Conservation (phyloP, 1,140 invertebrate genomes). For the Aphelinus certus region DNA sequence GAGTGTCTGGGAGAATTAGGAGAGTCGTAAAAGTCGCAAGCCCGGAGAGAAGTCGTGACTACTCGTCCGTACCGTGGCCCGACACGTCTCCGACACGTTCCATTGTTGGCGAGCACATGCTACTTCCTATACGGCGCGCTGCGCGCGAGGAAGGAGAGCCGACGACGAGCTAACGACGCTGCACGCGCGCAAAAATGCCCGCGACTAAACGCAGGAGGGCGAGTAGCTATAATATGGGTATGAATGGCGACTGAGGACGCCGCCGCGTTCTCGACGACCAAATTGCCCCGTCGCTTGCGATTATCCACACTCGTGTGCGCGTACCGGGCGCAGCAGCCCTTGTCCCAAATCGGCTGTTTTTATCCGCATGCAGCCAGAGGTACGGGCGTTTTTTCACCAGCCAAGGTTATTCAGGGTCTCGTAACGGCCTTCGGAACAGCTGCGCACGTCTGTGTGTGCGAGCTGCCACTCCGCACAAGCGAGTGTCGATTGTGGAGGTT, state of each 20-base stretch:
- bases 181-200: no score
- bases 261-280: neutral
- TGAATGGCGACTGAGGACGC: no score
- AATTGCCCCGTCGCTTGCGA: slow-evolving; percentile 3
- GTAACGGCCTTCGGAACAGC: slow-evolving; percentile 6
- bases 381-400: neutral
- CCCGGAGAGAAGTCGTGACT: no score
- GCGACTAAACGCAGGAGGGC: no score
- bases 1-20: no score
- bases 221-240: no score
- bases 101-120: neutral
- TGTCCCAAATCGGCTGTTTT: no score
- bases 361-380: neutral
- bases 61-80: no score
- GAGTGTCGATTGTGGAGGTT: slow-evolving; percentile 4
- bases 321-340: no score
- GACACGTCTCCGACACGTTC: neutral
- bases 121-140: neutral
- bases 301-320: neutral
- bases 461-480: no score
- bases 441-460: neutral
- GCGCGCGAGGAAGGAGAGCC: neutral
- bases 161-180: no score
- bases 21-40: no score
- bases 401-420: neutral